Evolutionary conservation across 2,888 invertebrate genomes (phyloP), one percentile per base, ranked within the genome.

Genomic region (Trichacis sp.): DNA sequence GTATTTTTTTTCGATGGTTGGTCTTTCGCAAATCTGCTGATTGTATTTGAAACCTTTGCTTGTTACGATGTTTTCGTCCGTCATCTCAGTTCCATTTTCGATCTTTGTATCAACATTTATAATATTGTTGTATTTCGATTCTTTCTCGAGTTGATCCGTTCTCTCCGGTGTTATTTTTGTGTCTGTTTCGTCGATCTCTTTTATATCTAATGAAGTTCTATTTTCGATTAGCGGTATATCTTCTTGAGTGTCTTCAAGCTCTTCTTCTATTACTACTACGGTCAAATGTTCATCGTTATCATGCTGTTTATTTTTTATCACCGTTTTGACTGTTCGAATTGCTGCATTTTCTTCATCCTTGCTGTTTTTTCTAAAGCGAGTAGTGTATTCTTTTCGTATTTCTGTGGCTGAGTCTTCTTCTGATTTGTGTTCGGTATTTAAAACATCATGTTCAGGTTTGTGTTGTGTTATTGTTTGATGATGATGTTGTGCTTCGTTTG

Each of bases 251-350:
- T n/a, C n/a, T n/a, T 82, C 83, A 9, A 82, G 38, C 77, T 84
- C 84, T 70, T 83, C 83, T 76, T 85, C 84, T 19, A 82, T 82
- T 0, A 84, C 72, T 12, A 82, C 74, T 55, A 80, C 75, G 36
- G 75, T 79, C 18, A 77, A 76, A 47, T 75, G 71, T 49, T 75
- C 77, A 3, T 69, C 67, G 15, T 63, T 58, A 5, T 61, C 60
- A 1, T 59, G 61, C 2, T 74, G 71, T 50, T 73, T 76, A 55
- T 76, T 78, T 58, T 77, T 81, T 9, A 78, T 71, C 0, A 76
- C 83, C 1, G 82, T 82, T 64, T 71, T 81, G 53, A 79, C 83
- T 0, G 82, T 83, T 69, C 80, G 81, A n/a, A 83, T 76, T 1
- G 82, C 77, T 12, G 77, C 74, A 1, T 77, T 79, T 57, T 79